Conservation (phyloP, 1,140 invertebrate species). For the Cardiocondyla obscurior region DNA sequence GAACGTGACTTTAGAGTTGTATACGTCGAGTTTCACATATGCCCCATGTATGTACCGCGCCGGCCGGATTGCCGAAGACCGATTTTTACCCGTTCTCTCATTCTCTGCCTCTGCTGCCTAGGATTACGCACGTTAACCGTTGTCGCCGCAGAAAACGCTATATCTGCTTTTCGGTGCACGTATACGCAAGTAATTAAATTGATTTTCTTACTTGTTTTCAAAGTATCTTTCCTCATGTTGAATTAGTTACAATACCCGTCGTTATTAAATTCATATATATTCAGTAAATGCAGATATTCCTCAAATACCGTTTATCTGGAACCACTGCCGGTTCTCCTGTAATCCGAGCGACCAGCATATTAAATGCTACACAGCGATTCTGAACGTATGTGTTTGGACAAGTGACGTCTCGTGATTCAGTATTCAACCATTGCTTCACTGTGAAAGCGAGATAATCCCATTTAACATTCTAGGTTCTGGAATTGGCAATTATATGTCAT, state of each 20-base stretch:
- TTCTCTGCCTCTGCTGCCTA: too few relatives aligned
- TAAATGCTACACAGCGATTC: not conserved
- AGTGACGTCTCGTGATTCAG: constrained; percentile 9
- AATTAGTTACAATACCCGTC: not conserved
- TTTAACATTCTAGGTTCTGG: constrained; percentile 1
- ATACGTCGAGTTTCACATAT: too few relatives aligned
- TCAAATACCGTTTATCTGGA: not conserved
- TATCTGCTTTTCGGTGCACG: too few relatives aligned
- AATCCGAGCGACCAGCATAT: not conserved
- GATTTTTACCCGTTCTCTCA: too few relatives aligned
- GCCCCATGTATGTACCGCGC: too few relatives aligned
- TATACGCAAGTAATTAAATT: not conserved
- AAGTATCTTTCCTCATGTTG: not conserved
- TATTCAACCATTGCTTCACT: not conserved
- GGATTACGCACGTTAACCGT: too few relatives aligned
- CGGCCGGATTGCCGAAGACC: too few relatives aligned
- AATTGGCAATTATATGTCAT: not conserved
- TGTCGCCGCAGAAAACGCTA: too few relatives aligned
- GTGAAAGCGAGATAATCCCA: not conserved
- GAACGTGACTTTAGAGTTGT: too few relatives aligned
- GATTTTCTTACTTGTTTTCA: not conserved
- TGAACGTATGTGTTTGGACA: constrained; percentile 10
- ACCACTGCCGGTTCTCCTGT: not conserved
- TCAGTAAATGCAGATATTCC: not conserved
- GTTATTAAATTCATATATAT: not conserved